phyloP scores from a whole-genome alignment of 2,888 invertebrate species.

The Melanostoma scalare region DNA sequence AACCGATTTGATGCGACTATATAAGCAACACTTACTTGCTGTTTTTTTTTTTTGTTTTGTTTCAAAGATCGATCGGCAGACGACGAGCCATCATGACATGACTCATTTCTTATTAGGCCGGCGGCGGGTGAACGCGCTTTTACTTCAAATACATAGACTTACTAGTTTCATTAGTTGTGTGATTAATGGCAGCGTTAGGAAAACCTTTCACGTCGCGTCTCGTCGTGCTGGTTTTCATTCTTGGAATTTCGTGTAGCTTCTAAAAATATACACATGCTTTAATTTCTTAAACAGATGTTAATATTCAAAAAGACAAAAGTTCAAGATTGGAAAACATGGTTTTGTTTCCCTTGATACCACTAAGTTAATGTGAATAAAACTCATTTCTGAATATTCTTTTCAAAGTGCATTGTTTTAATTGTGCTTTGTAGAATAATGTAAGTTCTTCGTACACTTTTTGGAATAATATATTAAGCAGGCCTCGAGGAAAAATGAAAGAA shows the following conservation, averaged over 20 bases:
- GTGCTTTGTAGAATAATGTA: no score
- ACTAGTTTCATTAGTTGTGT: slow-evolving; percentile 33
- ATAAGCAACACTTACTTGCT: neutral
- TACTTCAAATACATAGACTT: slow-evolving; percentile 31
- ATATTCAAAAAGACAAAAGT: neutral
- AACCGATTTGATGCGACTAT: slow-evolving; percentile 13
- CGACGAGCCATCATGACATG: slow-evolving; percentile 26
- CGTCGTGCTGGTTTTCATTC: neutral
- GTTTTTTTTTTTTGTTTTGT: neutral
- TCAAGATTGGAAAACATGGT: neutral
- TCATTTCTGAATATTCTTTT: no score
- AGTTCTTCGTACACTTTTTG: no score
- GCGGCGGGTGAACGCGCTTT: neutral
- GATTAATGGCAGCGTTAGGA: slow-evolving; percentile 54
- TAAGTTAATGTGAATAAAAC: no score
- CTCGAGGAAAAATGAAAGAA: no score
- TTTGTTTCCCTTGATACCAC: no score
- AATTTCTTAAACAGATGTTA: slow-evolving; percentile 4
- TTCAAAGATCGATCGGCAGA: slow-evolving; percentile 27
- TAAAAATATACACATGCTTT: neutral
- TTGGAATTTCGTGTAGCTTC: neutral
- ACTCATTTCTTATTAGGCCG: slow-evolving; percentile 16
- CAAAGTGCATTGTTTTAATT: no score
- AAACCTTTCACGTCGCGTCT: slow-evolving; percentile 45
- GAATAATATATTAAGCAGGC: no score